Percentiles rank a stretch among this genome's conserved stretches.
Evolutionary conservation across 2,888 invertebrate species (phyloP).

Genomic region (Netelia virgata): DNA sequence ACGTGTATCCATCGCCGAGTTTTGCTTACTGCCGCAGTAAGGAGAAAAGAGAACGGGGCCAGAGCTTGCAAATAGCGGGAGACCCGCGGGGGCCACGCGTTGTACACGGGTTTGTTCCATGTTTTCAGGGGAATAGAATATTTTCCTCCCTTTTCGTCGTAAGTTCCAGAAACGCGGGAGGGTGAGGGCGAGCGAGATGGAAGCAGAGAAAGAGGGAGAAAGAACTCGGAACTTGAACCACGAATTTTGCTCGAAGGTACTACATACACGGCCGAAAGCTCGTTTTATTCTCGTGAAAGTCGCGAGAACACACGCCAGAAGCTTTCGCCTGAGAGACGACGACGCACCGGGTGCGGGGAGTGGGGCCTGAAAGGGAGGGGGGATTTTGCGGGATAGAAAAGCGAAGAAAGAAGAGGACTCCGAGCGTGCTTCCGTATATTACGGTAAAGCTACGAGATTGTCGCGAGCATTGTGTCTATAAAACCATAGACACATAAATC

Average conservation of each 20-base stretch:
- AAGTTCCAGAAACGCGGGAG: constrained; percentile 65
- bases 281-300: constrained; percentile 56
- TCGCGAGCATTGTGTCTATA: constrained; percentile 34
- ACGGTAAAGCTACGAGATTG: constrained; percentile 51
- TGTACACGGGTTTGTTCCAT: constrained; percentile 60
- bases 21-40: constrained; percentile 37
- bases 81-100: constrained; percentile 1
- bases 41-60: constrained; percentile 15
- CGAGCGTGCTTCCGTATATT: constrained; percentile 54
- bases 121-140: constrained; percentile 76
- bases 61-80: constrained; percentile 41
- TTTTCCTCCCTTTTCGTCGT: constrained; percentile 71
- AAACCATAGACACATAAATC: constrained; percentile 52
- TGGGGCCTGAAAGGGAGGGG: constrained; percentile 30
- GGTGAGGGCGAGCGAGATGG: background rate
- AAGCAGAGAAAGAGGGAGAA: constrained; percentile 24
- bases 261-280: constrained; percentile 30
- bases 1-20: constrained; percentile 43
- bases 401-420: constrained; percentile 54
- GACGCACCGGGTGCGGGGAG: constrained; percentile 8
- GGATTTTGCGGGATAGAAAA: constrained; percentile 69
- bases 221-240: constrained; percentile 37
- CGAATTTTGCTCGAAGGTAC: constrained; percentile 51
- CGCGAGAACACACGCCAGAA: constrained; percentile 45
- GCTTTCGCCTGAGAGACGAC: constrained; percentile 53